phyloP scores from a whole-genome alignment of 2,113 vertebrate species.

The Echinops telfairi region DNA sequence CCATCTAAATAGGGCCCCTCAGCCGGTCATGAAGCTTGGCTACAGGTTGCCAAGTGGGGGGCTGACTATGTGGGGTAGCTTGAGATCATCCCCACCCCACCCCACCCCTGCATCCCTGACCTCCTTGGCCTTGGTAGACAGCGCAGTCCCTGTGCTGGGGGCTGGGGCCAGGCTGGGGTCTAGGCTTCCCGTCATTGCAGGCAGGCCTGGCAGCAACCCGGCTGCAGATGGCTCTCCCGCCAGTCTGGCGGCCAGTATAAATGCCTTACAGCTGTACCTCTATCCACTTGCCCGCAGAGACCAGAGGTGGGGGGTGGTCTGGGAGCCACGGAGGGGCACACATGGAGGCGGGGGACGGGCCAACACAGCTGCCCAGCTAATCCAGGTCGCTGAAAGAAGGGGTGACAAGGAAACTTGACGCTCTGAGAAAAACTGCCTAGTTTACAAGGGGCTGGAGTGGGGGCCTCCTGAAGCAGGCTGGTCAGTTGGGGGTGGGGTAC shows the following conservation, averaged over 20 bases:
- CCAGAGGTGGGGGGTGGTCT: neutral
- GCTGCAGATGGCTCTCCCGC: slow-evolving; percentile 36
- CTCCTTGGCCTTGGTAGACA: neutral
- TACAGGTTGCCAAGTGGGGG: neutral
- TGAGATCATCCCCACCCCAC: neutral
- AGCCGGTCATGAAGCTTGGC: neutral
- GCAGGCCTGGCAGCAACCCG: slow-evolving; percentile 9
- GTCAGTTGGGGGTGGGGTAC: neutral
- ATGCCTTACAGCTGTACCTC: slow-evolving; percentile 15
- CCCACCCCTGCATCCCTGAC: neutral
- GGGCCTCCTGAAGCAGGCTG: neutral
- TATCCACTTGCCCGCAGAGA: neutral
- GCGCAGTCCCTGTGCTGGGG: neutral
- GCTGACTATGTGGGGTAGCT: neutral
- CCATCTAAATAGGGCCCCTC: rapidly evolving
- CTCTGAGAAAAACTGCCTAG: neutral
- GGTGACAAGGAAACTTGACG: neutral
- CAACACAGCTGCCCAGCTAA: neutral
- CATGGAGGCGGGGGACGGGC: neutral
- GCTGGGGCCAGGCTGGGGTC: neutral
- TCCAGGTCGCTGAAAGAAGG: neutral
- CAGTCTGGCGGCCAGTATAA: slow-evolving; percentile 46
- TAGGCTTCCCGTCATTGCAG: slow-evolving; percentile 43
- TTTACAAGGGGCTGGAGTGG: neutral
- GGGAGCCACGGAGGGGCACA: neutral